phyloP scores from a whole-genome alignment of 2,797 vertebrate species.

The Harpagifer antarcticus region DNA sequence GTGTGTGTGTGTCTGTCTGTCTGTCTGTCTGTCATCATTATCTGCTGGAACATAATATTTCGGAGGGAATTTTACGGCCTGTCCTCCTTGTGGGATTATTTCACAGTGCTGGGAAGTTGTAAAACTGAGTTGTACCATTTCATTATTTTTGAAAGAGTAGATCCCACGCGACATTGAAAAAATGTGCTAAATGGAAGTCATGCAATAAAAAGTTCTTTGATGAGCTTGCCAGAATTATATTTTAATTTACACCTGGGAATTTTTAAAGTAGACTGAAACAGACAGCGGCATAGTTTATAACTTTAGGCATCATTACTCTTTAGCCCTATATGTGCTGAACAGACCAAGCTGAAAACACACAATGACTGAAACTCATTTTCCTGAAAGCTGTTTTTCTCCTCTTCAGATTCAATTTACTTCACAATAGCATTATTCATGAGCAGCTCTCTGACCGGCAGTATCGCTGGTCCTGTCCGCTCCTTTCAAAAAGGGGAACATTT shows the following conservation, averaged over 20 bases:
- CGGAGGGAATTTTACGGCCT: background rate
- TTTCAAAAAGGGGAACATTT: background rate
- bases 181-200: background rate
- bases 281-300: background rate
- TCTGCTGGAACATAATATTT: conserved; percentile 3
- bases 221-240: background rate
- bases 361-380: background rate
- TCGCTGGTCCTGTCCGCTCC: background rate
- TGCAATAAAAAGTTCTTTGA: background rate
- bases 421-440: background rate
- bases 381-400: no score
- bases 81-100: background rate
- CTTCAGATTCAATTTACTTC: background rate
- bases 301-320: background rate
- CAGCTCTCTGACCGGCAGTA: background rate
- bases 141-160: background rate
- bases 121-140: no score
- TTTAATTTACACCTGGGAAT: background rate
- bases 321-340: background rate
- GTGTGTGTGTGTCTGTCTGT: no score
- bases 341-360: background rate
- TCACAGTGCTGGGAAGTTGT: no score
- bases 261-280: background rate
- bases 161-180: background rate
- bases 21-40: background rate